These are phyloP conservation scores for Malurus alboscapulatus DNA, from an alignment of 2,113 vertebrate species.

Conservation along the genomic window DNA sequence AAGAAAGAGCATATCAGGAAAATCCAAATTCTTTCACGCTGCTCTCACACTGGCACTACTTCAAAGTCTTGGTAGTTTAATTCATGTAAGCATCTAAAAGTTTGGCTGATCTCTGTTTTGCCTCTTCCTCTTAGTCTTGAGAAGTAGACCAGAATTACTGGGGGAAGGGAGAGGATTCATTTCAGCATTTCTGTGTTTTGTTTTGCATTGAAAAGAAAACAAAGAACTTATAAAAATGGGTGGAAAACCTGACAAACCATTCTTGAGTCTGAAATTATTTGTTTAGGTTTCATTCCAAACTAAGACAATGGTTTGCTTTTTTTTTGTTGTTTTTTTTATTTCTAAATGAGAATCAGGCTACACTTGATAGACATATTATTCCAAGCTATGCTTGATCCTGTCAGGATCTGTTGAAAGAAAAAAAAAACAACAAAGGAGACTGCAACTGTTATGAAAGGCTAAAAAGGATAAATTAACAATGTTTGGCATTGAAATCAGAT, in stretches of 20 bases:
- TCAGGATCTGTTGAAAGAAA: conserved; percentile 14
- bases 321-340: conserved; percentile 54
- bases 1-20: not conserved
- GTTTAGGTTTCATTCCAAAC: conserved; percentile 20
- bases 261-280: conserved; percentile 4
- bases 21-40: not conserved
- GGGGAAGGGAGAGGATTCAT: not conserved
- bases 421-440: not conserved
- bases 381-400: not conserved
- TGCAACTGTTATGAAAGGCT: not conserved
- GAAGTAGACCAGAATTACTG: not conserved
- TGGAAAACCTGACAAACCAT: conserved; percentile 22
- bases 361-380: conserved; percentile 25
- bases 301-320: conserved; percentile 42
- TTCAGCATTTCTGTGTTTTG: not conserved
- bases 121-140: not conserved
- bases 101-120: not conserved
- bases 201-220: not conserved
- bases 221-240: not conserved
- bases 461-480: conserved; percentile 7
- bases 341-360: conserved; percentile 45
- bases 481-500: not conserved
- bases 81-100: not conserved
- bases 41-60: not conserved
- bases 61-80: not conserved